Evolutionary conservation across 2,113 vertebrate species (phyloP).

Genomic region (Nyctereutes procyonoides): DNA sequence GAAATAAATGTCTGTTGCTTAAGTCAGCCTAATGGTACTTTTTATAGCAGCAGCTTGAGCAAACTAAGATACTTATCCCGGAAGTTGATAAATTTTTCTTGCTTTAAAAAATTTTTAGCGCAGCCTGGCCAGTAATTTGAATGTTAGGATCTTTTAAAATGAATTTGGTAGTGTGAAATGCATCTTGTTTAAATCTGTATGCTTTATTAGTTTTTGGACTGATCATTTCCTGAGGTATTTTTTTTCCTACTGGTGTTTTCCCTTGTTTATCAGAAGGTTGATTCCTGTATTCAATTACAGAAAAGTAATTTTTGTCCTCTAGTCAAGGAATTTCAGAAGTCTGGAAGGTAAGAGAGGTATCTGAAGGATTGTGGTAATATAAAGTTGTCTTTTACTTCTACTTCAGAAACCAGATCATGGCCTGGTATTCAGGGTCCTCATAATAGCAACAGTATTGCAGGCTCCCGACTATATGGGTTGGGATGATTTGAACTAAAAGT

Average conservation of each 20-base stretch:
- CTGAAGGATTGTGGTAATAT: not conserved
- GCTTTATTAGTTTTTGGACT: constrained; percentile 15
- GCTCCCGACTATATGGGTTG: not conserved
- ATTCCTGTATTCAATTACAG: not conserved
- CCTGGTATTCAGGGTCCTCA: not conserved
- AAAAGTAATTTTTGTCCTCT: not conserved
- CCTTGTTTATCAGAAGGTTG: not conserved
- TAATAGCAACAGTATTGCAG: not conserved
- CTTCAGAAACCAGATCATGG: not conserved
- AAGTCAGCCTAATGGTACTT: not conserved
- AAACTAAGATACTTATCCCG: not conserved
- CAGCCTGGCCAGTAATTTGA: not conserved
- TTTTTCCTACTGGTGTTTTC: not conserved
- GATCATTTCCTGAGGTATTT: not conserved
- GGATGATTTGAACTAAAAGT: not conserved
- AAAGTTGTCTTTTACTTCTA: not conserved
- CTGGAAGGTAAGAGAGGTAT: not conserved
- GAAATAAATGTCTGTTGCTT: not conserved
- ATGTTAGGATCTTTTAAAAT: not conserved
- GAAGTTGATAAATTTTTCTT: not conserved
- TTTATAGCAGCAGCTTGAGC: not conserved
- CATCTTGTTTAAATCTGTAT: not conserved
- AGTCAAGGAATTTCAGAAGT: not conserved
- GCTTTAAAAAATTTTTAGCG: not conserved
- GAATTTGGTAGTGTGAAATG: not conserved